Evolutionary conservation across 2,797 vertebrate genomes (phyloP).

Genomic region (Phataginus tricuspis): DNA sequence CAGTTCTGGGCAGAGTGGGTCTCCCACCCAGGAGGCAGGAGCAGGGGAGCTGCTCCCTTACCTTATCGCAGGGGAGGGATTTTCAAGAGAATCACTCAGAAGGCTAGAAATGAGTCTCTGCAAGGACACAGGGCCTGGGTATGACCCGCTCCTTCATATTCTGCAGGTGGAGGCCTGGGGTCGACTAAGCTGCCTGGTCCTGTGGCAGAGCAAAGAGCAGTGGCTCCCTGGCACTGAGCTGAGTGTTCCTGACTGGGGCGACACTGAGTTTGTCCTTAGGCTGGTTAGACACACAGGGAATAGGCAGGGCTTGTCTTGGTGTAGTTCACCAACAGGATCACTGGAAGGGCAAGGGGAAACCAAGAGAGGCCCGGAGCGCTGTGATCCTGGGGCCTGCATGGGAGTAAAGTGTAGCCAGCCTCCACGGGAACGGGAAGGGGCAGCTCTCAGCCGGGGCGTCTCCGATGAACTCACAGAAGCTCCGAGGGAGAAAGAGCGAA

Average conservation of each 20-base stretch:
- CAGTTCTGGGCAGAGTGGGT: background rate
- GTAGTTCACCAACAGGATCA: background rate
- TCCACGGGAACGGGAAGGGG: too few relatives aligned
- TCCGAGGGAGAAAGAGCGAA: background rate
- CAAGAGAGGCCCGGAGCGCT: rapidly evolving
- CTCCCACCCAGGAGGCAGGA: background rate
- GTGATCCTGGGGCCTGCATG: rapidly evolving
- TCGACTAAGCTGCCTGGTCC: background rate
- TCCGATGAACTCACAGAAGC: background rate
- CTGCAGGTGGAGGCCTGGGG: background rate
- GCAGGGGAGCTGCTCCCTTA: background rate
- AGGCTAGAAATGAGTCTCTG: background rate
- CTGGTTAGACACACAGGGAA: too few relatives aligned
- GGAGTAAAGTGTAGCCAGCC: background rate
- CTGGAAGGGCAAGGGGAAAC: background rate
- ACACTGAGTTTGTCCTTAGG: background rate
- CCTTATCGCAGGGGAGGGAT: background rate
- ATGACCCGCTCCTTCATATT: background rate
- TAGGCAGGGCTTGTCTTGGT: background rate
- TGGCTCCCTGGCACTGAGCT: rapidly evolving
- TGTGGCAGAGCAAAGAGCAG: rapidly evolving
- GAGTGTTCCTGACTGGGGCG: rapidly evolving
- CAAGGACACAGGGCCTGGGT: background rate
- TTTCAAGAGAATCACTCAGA: background rate
- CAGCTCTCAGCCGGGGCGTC: rapidly evolving